Conservation (phyloP, 30 jellyfish, hydroid and myxozoan genomes). For the Aurelia coerulea region DNA sequence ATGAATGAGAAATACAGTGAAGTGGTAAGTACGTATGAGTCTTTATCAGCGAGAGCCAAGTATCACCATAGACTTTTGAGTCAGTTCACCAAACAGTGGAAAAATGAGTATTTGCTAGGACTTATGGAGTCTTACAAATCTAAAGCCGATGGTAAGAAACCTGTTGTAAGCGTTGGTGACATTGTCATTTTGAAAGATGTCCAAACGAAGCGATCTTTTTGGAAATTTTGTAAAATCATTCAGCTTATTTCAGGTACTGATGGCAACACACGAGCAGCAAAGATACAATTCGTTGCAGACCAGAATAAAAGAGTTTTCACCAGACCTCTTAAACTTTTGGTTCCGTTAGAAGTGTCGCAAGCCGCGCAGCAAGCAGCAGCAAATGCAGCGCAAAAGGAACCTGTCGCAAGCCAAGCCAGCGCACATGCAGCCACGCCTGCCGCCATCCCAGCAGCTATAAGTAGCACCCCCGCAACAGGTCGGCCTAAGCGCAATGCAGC, state of each 20-base stretch:
- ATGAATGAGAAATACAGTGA: slow-evolving; percentile 10
- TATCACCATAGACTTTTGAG: slow-evolving; percentile 7
- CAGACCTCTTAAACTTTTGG: slow-evolving; percentile 5
- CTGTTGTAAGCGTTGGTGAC: slow-evolving; percentile 5
- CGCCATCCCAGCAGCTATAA: too few species aligned
- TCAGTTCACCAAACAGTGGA: slow-evolving; percentile 40
- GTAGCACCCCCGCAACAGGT: too few species aligned
- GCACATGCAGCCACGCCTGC: too few species aligned
- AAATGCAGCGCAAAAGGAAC: too few species aligned
- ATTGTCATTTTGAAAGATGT: slow-evolving; percentile 24
- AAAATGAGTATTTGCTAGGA: slow-evolving; percentile 32
- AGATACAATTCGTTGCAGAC: slow-evolving; percentile 23
- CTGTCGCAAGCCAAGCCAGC: too few species aligned
- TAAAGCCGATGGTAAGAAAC: slow-evolving; percentile 6
- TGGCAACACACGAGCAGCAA: slow-evolving; percentile 56
- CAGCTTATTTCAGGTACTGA: slow-evolving; percentile 38
- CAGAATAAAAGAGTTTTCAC: background rate
- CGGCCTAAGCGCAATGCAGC: too few species aligned
- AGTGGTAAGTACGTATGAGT: slow-evolving; percentile 42
- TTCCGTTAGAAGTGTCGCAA: slow-evolving; percentile 35
- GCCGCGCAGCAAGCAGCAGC: background rate
- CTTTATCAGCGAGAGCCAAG: slow-evolving; percentile 26
- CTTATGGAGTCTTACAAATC: slow-evolving; percentile 12
- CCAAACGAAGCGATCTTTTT: slow-evolving; percentile 22
- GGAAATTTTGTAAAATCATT: slow-evolving; percentile 30